phyloP scores from a whole-genome alignment of 2,113 vertebrate species.

The Ptychochromis oligacanthus region DNA sequence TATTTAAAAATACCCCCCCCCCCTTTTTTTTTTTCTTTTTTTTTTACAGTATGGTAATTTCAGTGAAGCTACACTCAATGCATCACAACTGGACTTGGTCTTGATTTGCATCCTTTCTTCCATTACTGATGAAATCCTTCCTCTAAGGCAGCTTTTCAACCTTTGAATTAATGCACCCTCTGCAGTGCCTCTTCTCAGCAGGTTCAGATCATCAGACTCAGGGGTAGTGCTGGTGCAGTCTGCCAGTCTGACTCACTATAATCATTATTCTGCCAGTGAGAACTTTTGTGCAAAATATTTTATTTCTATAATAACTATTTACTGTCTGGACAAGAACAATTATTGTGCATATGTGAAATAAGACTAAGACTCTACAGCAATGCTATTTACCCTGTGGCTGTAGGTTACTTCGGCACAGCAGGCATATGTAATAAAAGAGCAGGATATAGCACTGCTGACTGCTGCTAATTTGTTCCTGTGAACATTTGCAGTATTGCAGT shows the following conservation, averaged over 20 bases:
- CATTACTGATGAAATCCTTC: constrained; percentile 3
- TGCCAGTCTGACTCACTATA: not conserved
- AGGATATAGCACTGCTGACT: not conserved
- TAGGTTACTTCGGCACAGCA: not conserved
- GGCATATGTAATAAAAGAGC: not conserved
- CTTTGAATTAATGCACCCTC: constrained; percentile 20
- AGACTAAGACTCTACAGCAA: not conserved
- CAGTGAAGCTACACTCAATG: not conserved
- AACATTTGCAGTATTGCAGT: not conserved
- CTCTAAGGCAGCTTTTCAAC: not conserved
- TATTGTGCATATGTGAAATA: not conserved
- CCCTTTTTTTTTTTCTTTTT: too few relatives aligned
- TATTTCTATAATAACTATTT: not conserved
- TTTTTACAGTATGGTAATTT: not conserved
- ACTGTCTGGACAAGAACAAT: not conserved
- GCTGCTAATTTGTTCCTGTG: not conserved
- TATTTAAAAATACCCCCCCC: constrained; percentile 23
- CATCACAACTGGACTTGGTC: constrained; percentile 6
- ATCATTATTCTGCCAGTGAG: not conserved
- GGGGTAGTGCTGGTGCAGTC: not conserved
- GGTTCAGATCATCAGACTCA: constrained; percentile 15
- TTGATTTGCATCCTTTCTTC: constrained; percentile 19
- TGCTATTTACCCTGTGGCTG: not conserved
- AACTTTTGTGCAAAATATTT: constrained; percentile 4
- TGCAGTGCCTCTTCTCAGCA: constrained; percentile 12